phyloP scores from a whole-genome alignment of 1,140 invertebrate genomes.

The Aplysia californica region DNA sequence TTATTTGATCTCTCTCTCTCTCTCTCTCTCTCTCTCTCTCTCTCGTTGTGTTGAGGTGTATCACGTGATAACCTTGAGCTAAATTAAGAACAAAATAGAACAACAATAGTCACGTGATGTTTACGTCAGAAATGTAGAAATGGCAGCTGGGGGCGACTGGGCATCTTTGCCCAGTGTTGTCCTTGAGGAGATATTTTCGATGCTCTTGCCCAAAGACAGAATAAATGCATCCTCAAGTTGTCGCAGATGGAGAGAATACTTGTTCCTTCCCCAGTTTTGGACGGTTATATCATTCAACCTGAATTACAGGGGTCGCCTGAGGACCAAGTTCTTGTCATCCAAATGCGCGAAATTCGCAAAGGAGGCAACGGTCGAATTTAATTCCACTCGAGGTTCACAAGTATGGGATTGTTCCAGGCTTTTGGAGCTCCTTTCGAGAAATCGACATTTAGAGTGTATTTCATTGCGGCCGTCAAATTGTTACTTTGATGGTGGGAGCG shows the following conservation, averaged over 20 bases:
- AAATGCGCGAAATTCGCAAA: constrained; percentile 68
- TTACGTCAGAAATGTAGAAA: constrained; percentile 53
- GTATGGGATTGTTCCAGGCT: constrained; percentile 58
- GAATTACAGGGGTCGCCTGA: constrained; percentile 64
- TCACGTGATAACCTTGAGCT: too few relatives aligned
- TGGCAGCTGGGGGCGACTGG: constrained; percentile 62
- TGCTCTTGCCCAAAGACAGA: constrained; percentile 72
- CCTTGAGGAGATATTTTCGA: constrained; percentile 75
- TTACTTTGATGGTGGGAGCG: constrained; percentile 48
- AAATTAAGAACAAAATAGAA: constrained; percentile 12
- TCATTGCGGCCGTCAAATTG: constrained; percentile 66
- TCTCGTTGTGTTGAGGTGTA: too few relatives aligned
- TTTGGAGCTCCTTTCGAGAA: constrained; percentile 57
- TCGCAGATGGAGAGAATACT: constrained; percentile 74
- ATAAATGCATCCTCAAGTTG: constrained; percentile 74
- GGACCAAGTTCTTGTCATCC: constrained; percentile 65
- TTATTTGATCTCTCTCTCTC: too few relatives aligned
- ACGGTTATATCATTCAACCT: constrained; percentile 67
- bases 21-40: too few relatives aligned
- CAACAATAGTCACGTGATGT: constrained; percentile 37
- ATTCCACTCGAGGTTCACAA: constrained; percentile 65
- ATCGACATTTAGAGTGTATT: constrained; percentile 62
- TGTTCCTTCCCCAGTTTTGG: constrained; percentile 76
- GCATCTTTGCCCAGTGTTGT: constrained; percentile 73
- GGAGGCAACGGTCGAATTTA: constrained; percentile 66